These are phyloP conservation scores for Trematomus bernacchii DNA, from an alignment of 2,797 vertebrate genomes.

Conservation along the genomic window DNA sequence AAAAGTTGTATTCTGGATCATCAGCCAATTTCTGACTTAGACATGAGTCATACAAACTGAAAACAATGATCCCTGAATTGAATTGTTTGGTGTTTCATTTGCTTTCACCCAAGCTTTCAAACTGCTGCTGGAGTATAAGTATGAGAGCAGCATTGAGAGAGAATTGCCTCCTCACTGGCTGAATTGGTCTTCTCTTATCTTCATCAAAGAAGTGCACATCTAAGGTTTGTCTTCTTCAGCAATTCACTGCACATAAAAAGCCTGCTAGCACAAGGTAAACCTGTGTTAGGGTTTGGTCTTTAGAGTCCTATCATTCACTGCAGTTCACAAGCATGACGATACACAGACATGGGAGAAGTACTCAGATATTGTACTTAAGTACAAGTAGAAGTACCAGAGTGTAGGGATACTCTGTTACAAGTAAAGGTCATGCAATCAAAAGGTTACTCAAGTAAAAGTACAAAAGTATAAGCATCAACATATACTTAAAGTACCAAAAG, in stretches of 20 bases:
- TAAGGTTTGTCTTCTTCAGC: constrained; percentile 32
- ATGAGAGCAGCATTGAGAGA: constrained; percentile 39
- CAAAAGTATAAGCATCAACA: no score
- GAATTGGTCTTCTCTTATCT: constrained; percentile 69
- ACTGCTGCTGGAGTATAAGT: constrained; percentile 57
- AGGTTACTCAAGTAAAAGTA: no score
- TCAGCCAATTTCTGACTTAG: constrained; percentile 8
- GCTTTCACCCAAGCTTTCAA: constrained; percentile 41
- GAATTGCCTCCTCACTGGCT: constrained; percentile 52
- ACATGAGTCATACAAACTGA: not conserved
- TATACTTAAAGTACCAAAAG: no score
- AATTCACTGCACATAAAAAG: constrained; percentile 9
- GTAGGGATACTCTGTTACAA: no score
- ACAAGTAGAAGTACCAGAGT: no score
- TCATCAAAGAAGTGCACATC: constrained; percentile 63
- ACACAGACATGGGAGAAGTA: no score
- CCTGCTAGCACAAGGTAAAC: not conserved
- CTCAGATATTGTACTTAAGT: no score
- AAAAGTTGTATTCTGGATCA: not conserved
- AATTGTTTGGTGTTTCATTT: constrained; percentile 34
- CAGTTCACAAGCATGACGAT: no score
- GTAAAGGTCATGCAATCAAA: no score
- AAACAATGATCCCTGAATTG: constrained; percentile 5
- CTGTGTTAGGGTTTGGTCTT: constrained; percentile 9
- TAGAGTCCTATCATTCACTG: constrained; percentile 5